phyloP scores from a whole-genome alignment of 2,888 invertebrate genomes.

The Leuctra nigra region DNA sequence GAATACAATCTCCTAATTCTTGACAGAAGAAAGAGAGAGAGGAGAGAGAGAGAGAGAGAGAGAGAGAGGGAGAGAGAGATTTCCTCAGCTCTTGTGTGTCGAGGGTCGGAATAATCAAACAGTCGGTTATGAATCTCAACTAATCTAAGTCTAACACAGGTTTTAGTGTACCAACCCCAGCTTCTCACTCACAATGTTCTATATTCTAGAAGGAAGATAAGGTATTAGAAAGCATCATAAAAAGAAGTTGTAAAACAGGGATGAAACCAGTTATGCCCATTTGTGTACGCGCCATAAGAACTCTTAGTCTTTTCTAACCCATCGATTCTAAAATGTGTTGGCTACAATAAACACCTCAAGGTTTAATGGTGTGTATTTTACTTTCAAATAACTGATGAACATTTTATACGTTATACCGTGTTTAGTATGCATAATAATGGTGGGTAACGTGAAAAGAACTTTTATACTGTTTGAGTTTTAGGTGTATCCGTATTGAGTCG shows the following conservation, averaged over 20 bases:
- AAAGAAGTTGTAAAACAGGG: slow-evolving; percentile 16
- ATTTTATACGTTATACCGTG: background rate
- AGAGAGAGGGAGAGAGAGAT: background rate
- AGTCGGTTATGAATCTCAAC: slow-evolving; percentile 10
- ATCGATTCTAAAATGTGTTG: background rate
- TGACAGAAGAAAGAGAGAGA: too few relatives aligned
- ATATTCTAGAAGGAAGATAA: slow-evolving; percentile 13
- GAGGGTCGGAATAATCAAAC: slow-evolving; percentile 16
- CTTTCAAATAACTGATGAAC: background rate
- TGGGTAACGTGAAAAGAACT: background rate
- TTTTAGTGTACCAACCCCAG: background rate
- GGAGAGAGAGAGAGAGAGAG: too few relatives aligned
- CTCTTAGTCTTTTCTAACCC: background rate
- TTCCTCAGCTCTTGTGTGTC: background rate
- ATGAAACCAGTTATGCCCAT: slow-evolving; percentile 16
- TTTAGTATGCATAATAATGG: background rate
- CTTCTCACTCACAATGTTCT: background rate
- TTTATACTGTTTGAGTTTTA: slow-evolving; percentile 7
- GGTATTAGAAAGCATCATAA: slow-evolving; percentile 10
- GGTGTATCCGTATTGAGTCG: slow-evolving; percentile 11
- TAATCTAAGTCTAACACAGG: too few relatives aligned
- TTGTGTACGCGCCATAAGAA: background rate
- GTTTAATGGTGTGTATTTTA: background rate
- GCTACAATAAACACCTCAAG: too few relatives aligned
- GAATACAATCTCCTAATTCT: too few relatives aligned